A percentile compares a stretch with the other conserved stretches of the same genome.
Evolutionary conservation across 2,113 vertebrate genomes (phyloP).

Genomic region (Pipa parva): DNA sequence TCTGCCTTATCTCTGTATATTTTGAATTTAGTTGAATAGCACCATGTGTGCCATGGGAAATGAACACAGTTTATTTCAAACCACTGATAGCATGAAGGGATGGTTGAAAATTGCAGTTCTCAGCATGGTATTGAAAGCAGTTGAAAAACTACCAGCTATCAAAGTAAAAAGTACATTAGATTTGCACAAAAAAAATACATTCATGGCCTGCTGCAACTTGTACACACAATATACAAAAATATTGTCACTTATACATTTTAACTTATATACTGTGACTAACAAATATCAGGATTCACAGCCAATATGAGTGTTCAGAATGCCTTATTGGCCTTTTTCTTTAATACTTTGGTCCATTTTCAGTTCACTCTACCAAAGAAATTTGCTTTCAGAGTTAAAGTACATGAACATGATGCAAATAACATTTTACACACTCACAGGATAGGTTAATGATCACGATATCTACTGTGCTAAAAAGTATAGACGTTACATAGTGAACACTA

Average conservation of each 20-base stretch:
- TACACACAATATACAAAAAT: constrained; percentile 23
- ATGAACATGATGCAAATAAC: not conserved
- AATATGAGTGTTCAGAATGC: constrained; percentile 3
- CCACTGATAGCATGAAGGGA: constrained; percentile 31
- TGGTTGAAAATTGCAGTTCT: constrained; percentile 42
- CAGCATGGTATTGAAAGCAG: constrained; percentile 2
- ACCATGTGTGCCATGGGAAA: constrained; percentile 1
- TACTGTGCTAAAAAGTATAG: too few species aligned
- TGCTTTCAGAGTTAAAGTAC: not conserved
- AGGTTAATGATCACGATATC: too few species aligned
- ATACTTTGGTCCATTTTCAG: constrained; percentile 30
- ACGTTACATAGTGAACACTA: too few species aligned
- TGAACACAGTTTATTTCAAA: constrained; percentile 31
- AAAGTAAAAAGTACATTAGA: constrained; percentile 32
- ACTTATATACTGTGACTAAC: not conserved
- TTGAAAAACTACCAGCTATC: not conserved
- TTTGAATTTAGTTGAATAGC: constrained; percentile 35
- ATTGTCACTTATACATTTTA: constrained; percentile 1
- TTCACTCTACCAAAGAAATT: constrained; percentile 12
- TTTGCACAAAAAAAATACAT: too few species aligned
- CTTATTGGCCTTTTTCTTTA: constrained; percentile 20
- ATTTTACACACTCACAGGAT: constrained; percentile 24
- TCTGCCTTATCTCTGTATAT: constrained; percentile 33
- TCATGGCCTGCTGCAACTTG: too few species aligned
- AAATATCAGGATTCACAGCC: not conserved